phyloP scores from a whole-genome alignment of 2,888 invertebrate species.

The Eumerus sabulonum region DNA sequence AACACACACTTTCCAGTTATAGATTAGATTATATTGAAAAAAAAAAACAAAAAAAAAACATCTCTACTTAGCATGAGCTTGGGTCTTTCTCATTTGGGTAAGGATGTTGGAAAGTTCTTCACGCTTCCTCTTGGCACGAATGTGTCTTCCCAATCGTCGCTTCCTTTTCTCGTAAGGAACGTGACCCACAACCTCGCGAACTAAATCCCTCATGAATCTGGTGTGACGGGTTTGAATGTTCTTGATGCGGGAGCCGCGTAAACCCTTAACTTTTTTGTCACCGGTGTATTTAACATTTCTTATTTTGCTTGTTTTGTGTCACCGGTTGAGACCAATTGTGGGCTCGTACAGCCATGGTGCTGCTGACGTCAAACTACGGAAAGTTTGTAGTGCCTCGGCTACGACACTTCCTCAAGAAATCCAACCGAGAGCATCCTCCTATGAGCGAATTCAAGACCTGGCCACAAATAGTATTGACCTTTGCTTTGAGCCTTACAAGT shows the following conservation, averaged over 20 bases:
- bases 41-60: no score
- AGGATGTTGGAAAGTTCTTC: constrained; percentile 98
- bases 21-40: constrained; percentile 26
- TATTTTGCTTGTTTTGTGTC: constrained; percentile 96
- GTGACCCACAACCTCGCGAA: constrained; percentile 98
- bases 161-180: constrained; percentile 99
- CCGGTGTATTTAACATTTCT: constrained; percentile 87
- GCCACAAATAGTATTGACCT: no score
- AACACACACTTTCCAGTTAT: no score
- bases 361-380: constrained; percentile 64
- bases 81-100: constrained; percentile 98
- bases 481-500: no score
- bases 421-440: no score
- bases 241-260: constrained; percentile 92
- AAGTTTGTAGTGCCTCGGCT: no score
- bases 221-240: constrained; percentile 95
- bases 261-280: constrained; percentile 85
- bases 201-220: constrained; percentile 96
- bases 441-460: no score
- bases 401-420: no score
- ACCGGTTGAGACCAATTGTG: constrained; percentile 95
- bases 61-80: constrained; percentile 83
- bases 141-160: constrained; percentile 97
- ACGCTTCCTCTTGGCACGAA: constrained; percentile 99
- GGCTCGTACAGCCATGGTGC: constrained; percentile 86